Conservation (phyloP, 2,888 invertebrate genomes). For the Hypselothyrea guttata region DNA sequence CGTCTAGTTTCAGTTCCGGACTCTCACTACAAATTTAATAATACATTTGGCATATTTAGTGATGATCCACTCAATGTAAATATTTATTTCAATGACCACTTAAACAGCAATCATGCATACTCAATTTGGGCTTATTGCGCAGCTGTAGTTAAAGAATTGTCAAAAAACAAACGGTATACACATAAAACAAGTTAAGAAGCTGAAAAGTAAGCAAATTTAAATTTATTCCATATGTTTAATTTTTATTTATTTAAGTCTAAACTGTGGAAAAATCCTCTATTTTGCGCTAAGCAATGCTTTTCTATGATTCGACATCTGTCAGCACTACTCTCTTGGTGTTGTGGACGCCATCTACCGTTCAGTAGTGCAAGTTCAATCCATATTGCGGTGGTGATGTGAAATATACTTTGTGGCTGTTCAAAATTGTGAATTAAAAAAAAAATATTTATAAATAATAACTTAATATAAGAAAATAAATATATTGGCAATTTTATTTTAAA, state of each 20-base stretch:
- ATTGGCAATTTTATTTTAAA: no score
- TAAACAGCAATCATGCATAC: not conserved
- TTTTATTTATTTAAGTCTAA: no score
- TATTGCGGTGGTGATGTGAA: no score
- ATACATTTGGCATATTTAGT: not conserved
- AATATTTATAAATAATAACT: not conserved
- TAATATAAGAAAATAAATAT: not conserved
- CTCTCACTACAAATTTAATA: constrained; percentile 9
- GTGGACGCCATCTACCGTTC: constrained; percentile 22
- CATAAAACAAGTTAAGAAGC: no score
- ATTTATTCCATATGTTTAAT: no score
- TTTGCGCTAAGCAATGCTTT: no score
- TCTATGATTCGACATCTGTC: no score
- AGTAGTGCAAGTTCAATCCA: not conserved
- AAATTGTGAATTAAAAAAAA: not conserved
- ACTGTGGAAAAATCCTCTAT: no score
- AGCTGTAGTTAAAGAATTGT: not conserved
- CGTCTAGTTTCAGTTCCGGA: no score
- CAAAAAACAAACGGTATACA: no score
- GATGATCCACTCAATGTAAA: constrained; percentile 1
- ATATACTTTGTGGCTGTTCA: constrained; percentile 6
- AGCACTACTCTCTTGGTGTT: no score
- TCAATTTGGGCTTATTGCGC: not conserved
- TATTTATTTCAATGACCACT: constrained; percentile 12
- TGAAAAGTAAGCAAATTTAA: no score